phyloP scores from a whole-genome alignment of 2,888 invertebrate genomes.

The Eupeodes luniger region DNA sequence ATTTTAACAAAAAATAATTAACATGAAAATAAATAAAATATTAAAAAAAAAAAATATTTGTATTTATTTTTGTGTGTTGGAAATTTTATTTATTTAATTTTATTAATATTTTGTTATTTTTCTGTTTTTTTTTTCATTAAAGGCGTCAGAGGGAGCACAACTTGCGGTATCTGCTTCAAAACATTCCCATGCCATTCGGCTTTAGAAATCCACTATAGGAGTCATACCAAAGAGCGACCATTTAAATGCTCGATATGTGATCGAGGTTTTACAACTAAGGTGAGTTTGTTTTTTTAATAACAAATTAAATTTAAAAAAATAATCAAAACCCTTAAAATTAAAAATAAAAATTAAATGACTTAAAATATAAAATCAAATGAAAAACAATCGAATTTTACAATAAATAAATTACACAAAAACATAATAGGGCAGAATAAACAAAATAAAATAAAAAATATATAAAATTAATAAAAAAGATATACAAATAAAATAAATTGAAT shows the following conservation, averaged over 20 bases:
- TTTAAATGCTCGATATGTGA: conserved; percentile 98
- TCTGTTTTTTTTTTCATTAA: conserved; percentile 58
- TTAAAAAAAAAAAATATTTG: not conserved
- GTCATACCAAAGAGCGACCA: conserved; percentile 98
- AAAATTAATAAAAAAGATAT: not conserved
- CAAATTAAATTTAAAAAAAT: not conserved
- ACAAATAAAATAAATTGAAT: not conserved
- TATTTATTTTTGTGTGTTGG: conserved; percentile 59
- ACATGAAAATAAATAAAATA: conserved; percentile 55
- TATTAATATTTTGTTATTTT: conserved; percentile 15
- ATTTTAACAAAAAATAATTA: conserved; percentile 26
- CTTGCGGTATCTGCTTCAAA: conserved; percentile 99
- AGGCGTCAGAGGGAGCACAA: conserved; percentile 94
- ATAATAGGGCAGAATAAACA: no score
- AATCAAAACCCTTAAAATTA: not conserved
- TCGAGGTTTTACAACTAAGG: conserved; percentile 98
- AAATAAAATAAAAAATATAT: no score
- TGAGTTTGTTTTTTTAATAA: conserved; percentile 84
- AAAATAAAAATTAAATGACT: not conserved
- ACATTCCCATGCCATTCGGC: conserved; percentile 99
- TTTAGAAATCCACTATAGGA: conserved; percentile 97
- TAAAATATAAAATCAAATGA: not conserved
- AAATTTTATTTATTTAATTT: not conserved
- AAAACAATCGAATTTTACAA: not conserved
- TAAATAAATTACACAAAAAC: no score